These are phyloP conservation scores for Lipophrys pholis DNA, from an alignment of 2,113 vertebrate genomes.

Conservation along the genomic window DNA sequence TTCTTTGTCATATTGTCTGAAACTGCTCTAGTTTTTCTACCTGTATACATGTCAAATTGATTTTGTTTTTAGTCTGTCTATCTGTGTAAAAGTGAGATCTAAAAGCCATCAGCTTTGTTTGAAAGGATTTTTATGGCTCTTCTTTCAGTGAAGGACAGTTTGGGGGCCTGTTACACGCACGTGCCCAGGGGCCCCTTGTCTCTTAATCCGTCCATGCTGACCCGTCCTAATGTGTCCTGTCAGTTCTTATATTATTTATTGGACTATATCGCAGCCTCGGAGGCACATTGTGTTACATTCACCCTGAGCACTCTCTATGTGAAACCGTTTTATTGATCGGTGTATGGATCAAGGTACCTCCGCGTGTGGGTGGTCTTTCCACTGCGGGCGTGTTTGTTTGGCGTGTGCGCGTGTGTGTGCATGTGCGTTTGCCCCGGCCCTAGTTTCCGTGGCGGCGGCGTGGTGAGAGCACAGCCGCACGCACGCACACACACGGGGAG, in stretches of 20 bases:
- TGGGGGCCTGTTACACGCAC: no score
- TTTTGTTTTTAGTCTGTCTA: no score
- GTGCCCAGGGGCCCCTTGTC: no score
- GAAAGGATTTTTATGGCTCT: no score
- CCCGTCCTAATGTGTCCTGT: not conserved
- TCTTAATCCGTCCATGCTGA: not conserved
- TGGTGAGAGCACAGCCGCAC: not conserved
- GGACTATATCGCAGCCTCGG: not conserved
- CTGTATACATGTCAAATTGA: no score
- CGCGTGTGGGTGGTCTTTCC: not conserved
- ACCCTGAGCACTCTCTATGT: not conserved
- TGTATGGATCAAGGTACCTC: not conserved
- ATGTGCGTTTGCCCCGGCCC: conserved; percentile 60
- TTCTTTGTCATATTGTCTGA: no score
- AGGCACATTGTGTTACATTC: not conserved
- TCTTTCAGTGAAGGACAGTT: no score
- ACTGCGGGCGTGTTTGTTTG: conserved; percentile 19
- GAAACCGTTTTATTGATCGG: not conserved
- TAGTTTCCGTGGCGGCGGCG: conserved; percentile 82
- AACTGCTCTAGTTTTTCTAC: no score
- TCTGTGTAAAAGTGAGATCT: no score
- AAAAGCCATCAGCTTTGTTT: no score
- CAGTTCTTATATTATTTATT: not conserved
- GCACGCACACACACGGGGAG: not conserved
- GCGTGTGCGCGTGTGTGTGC: not conserved